Base-by-base conservation (phyloP, 2,113 vertebrate genomes). In the Poicephalus meyeri region DNA sequence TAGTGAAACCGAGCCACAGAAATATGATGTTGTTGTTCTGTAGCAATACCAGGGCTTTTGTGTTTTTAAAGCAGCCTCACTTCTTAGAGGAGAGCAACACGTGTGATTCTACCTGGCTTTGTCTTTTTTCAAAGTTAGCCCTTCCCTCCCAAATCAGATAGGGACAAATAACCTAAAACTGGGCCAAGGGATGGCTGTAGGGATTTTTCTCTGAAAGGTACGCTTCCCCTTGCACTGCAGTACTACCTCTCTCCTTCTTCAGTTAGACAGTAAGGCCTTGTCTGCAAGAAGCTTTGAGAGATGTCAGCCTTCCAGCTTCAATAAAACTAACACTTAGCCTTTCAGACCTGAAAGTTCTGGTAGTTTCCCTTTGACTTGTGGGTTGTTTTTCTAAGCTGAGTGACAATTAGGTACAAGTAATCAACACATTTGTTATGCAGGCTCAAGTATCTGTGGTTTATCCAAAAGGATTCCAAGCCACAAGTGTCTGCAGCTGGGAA, bases 401-500 rank as follows among this genome's bases (percentile, higher is more conserved):
- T 66, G 39, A 80, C 79, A 89, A 85, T 61, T 87, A 85, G 60
- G 60, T 64, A 73, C 46, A 80, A 80, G 39, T 19, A 88, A 91
- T 55, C 55, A 77, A 73, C 53, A 55, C 49, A 74, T 91, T 85
- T 53, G 61, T 82, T 71, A 73, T 16, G 19, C 13, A 55, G 58
- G 82, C 80, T 88, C 69, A 87, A 89, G 80, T 44, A 66, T 64
- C 85, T 91, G 72, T 81, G 86, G 83, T 85, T 95, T 92, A 81
- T 72, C 80, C 35, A 3, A 76, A 68, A 80, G 47, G 44, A 91
- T 76, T 91, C 66, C 63, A 69, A 96, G 64, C 65, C 94, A 65
- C 89, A 87, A 94, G 44, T 52, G 47, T 68, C 66, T 64, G 68
- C 84, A 94, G n/a, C 66, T 49, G 52, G 35, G 49, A 94, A 80